Percentiles rank a stretch among this genome's conserved stretches.
phyloP scores from a whole-genome alignment of 2,797 vertebrate genomes.

The Petrocephalus schoutedeni region DNA sequence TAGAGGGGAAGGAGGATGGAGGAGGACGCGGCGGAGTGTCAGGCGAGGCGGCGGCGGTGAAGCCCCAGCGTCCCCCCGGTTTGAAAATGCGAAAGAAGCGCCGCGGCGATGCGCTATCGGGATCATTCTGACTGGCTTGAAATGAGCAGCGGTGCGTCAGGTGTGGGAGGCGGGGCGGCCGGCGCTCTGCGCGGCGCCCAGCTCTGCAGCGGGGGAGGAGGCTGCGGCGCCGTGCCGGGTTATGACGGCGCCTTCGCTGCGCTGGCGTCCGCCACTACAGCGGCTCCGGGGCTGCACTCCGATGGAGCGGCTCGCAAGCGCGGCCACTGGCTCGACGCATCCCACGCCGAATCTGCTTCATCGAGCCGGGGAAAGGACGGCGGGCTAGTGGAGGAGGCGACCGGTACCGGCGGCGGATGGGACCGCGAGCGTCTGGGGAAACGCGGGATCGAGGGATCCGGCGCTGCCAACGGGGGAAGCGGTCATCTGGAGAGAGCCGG shows the following conservation, averaged over 20 bases:
- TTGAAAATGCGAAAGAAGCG: conserved; percentile 35
- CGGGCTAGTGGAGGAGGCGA: neutral
- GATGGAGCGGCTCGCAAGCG: conserved; percentile 32
- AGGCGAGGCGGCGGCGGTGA: conserved; percentile 12
- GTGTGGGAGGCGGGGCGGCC: conserved; percentile 35
- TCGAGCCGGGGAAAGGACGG: neutral
- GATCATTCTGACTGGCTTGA: conserved; percentile 41
- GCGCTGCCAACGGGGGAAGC: conserved; percentile 31
- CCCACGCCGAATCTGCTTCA: neutral
- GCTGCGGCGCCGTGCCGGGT: conserved; percentile 36
- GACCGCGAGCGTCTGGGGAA: conserved; percentile 27
- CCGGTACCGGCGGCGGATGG: conserved; percentile 29
- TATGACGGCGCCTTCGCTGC: conserved; percentile 37
- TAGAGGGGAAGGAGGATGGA: conserved; percentile 32
- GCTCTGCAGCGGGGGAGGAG: conserved; percentile 31
- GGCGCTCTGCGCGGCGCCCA: conserved; percentile 28
- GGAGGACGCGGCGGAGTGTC: conserved; percentile 32
- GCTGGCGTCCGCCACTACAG: conserved; percentile 33
- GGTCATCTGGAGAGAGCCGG: conserved; percentile 22
- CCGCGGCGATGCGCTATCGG: conserved; percentile 40
- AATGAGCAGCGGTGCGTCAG: conserved; percentile 42
- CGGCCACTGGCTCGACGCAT: conserved; percentile 26
- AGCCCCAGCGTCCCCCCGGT: neutral
- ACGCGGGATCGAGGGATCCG: conserved; percentile 21
- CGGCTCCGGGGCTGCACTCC: conserved; percentile 33